Evolutionary conservation across 2,888 invertebrate genomes (phyloP).

Genomic region (Limenitis camilla): DNA sequence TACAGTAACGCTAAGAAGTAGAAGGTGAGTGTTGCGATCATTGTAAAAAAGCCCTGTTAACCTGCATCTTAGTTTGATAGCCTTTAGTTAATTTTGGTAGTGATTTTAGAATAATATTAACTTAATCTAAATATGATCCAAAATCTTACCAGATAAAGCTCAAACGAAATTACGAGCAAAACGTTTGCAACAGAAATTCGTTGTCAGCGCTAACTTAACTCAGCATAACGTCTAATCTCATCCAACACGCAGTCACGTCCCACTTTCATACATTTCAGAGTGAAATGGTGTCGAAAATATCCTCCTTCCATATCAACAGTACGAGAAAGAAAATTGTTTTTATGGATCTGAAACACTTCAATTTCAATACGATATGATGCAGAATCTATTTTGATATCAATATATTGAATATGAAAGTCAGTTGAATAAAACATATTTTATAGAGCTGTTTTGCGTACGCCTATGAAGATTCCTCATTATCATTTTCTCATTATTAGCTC

Average conservation of each 20-base stretch:
- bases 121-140: neutral
- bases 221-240: slow-evolving; percentile 41
- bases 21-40: too few species aligned
- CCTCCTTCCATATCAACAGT: slow-evolving; percentile 54
- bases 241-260: slow-evolving; percentile 53
- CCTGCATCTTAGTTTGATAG: too few species aligned
- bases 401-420: too few species aligned
- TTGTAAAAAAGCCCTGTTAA: too few species aligned
- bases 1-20: too few species aligned
- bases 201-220: slow-evolving; percentile 17
- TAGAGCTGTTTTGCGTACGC: too few species aligned
- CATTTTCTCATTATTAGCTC: too few species aligned
- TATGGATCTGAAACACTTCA: slow-evolving; percentile 63
- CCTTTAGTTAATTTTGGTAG: neutral
- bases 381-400: slow-evolving; percentile 61
- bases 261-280: slow-evolving; percentile 47
- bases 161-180: slow-evolving; percentile 5
- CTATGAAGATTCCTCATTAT: too few species aligned
- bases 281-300: slow-evolving; percentile 53
- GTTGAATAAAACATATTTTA: too few species aligned
- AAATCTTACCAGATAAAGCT: neutral
- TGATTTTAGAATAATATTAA: neutral
- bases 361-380: slow-evolving; percentile 49
- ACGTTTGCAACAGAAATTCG: slow-evolving; percentile 4
- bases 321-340: slow-evolving; percentile 65